Evolutionary conservation across 2,113 vertebrate species (phyloP), one percentile per base, ranked within the genome.

Genomic region (Antennarius striatus): DNA sequence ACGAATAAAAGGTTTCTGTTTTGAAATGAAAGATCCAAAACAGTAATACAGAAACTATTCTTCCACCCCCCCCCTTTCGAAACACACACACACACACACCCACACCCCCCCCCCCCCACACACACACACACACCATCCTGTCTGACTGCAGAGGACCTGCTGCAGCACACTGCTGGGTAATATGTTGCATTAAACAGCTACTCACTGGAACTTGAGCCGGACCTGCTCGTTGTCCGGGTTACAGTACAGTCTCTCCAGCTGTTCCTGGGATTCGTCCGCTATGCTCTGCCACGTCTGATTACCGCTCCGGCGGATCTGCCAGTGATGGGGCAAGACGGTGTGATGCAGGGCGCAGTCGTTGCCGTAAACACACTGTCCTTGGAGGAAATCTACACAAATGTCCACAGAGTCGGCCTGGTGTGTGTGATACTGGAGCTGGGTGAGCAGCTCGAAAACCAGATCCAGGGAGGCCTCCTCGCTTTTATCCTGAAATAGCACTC

Each of bases 221-320:
- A 97, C 93, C 81, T 95, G 94, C 48, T 98, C 96, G 32, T 97
- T 97, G 91, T 99, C 98, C 15, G 97, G 98, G 88, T 98, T 99
- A 93, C 98, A 99, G 89, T 97, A 99, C 56, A 99, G 95, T 85
- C 97, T 94, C 86, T 99, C 98, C 94, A 99, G 92, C 83, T 98
- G 98, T 83, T 99, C 98, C 91, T 99, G 98, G 58, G 97, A 94
- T 72, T 99, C 97, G 53, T 96, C 97, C 49, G 93, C 93, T 68
- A 99, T 90, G 68, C 96, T 98, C 75, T 98, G 96, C 98, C 98
- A 99, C 2, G 85, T 88, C 55, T 95, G 94, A 17, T 88, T 93
- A 30, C 92, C 86, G 76, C 91, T 94, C 80, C 93, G 93, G 88
- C 91, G 95, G 90, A 98, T 94, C 83, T 99, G 98, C 98, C 98